Evolutionary conservation across 2,797 vertebrate genomes (phyloP), one percentile per base, ranked within the genome.

Genomic region (Thripadectes ignobilis): DNA sequence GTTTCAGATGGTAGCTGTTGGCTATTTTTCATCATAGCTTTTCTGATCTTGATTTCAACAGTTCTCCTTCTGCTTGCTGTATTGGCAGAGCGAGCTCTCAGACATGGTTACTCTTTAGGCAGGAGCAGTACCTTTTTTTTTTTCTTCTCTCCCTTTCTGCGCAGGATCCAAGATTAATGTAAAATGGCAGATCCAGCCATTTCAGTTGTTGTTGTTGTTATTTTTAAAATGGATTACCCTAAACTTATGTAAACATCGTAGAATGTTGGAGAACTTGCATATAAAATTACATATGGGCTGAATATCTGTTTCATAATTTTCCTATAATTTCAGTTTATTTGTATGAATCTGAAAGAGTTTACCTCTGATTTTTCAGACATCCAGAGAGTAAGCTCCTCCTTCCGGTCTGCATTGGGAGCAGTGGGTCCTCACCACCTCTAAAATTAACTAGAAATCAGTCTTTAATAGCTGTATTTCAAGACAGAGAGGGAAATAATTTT

Each of bases 71-170:
- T 7, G 4, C 55, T 79, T 48, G 43, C 43, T 38, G 10, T 23
- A 11, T 3, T 43, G 76, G 38, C 62, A 72, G 39, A 52, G 39
- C 0, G 1, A 54, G 48, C 3, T 55, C 46, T 58, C 39, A 26
- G 36, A 32, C 1, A 2, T 0, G 1, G 45, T 38, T 43, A 8
- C 8, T 49, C 49, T 57, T 49, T 2, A 55, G n/a, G 41, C 23
- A 75, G 23, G 52, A 61, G 12, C 13, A 23, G 14, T 59, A 27
- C 12, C 4, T 57, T 62, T 48, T 43, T 69, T 46, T 63, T 38
- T 14, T 39, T 14, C 2, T 6, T 29, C 22, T 32, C 38, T 48
- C 29, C 27, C 11, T 76, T 61, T 77, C 39, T 48, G 32, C 24
- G 39, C 24, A 20, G 19, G 30, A 75, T 49, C 41, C 34, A 62